These are phyloP conservation scores for Myrmecobius fasciatus DNA, from an alignment of 2,113 vertebrate genomes.

Conservation along the genomic window DNA sequence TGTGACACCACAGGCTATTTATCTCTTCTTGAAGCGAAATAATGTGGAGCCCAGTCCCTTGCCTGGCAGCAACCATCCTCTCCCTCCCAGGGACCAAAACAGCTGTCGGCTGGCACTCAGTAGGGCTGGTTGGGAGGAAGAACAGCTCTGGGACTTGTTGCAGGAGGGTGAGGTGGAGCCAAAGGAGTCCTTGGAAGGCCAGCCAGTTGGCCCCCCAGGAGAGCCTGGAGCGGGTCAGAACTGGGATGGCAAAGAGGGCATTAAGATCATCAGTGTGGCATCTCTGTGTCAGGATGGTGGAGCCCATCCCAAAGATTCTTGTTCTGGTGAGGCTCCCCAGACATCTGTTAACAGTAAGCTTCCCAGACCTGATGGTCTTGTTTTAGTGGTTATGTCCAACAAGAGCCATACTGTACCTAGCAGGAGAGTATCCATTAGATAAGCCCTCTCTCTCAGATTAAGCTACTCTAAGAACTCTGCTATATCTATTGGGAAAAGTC, in stretches of 20 bases:
- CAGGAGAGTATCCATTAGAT: neutral
- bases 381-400: neutral
- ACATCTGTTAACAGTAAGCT: constrained; percentile 42
- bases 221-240: neutral
- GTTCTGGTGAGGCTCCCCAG: neutral
- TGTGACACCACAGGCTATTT: constrained; percentile 89
- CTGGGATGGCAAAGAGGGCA: constrained; percentile 80
- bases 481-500: neutral
- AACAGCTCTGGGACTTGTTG: constrained; percentile 80
- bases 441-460: neutral
- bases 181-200: neutral
- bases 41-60: constrained; percentile 70
- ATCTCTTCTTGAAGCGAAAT: constrained; percentile 90
- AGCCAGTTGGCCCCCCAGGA: neutral
- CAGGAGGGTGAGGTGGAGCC: constrained; percentile 66
- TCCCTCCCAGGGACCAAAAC: constrained; percentile 13
- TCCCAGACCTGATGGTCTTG: neutral
- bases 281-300: constrained; percentile 81
- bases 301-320: neutral
- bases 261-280: constrained; percentile 85
- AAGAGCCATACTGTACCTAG: neutral
- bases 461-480: neutral
- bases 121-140: constrained; percentile 79
- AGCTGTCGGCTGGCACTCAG: neutral
- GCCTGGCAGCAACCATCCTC: neutral